A percentile compares a stretch with the other conserved stretches of the same genome.
Conservation (phyloP, 2,888 invertebrate species). For the Melinaea marsaeus region DNA sequence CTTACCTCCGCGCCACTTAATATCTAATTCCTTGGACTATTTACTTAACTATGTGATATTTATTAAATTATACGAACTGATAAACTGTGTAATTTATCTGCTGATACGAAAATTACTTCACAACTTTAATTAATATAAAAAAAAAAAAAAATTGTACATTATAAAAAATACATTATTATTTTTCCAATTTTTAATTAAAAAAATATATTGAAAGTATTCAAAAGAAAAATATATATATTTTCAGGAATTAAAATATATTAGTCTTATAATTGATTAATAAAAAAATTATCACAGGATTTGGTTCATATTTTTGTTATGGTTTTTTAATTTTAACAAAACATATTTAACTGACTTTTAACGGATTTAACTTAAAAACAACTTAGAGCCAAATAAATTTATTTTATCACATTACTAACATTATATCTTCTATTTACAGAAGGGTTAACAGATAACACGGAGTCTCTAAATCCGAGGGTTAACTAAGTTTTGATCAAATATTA, state of each 20-base stretch:
- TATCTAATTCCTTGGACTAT: slow-evolving; percentile 63
- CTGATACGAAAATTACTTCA: no score
- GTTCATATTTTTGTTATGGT: neutral
- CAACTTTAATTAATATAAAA: no score
- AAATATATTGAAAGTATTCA: no score
- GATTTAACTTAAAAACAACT: neutral
- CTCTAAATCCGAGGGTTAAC: neutral
- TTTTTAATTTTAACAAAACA: neutral
- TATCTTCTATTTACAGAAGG: slow-evolving; percentile 1
- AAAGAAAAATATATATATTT: no score
- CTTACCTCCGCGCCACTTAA: slow-evolving; percentile 48
- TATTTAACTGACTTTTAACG: neutral
- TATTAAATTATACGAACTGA: slow-evolving; percentile 29
- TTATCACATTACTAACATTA: slow-evolving; percentile 1
- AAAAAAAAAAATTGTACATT: no score
- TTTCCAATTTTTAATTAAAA: no score
- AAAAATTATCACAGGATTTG: no score
- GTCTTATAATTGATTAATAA: no score
- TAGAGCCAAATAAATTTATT: neutral
- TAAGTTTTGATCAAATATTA: neutral
- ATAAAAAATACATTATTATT: no score
- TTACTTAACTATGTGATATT: slow-evolving; percentile 51
- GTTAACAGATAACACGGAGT: slow-evolving; percentile 3
- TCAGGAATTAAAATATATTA: no score
- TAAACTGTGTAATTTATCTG: no score